phyloP scores from a whole-genome alignment of 2,888 invertebrate genomes.

The Prosapia bicincta region DNA sequence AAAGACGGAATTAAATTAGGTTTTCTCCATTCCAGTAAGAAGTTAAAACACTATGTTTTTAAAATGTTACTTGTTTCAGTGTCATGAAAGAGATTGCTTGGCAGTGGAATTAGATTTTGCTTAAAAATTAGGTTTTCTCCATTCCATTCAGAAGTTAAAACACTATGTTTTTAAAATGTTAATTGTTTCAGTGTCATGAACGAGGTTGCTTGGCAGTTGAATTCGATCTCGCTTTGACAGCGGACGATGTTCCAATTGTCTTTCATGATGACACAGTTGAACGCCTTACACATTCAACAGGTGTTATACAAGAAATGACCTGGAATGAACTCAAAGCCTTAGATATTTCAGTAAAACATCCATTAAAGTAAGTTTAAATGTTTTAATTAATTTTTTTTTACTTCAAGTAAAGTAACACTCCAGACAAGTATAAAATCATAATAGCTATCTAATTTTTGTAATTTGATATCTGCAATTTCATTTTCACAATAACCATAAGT shows the following conservation, averaged over 20 bases:
- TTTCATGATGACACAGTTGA: slow-evolving; percentile 73
- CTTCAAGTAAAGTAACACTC: too few species aligned
- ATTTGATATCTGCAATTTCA: too few species aligned
- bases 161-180: too few species aligned
- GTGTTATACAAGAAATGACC: slow-evolving; percentile 54
- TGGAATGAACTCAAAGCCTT: slow-evolving; percentile 59
- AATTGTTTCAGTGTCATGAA: slow-evolving; percentile 59
- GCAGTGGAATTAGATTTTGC: slow-evolving; percentile 75
- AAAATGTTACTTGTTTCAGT: slow-evolving; percentile 50
- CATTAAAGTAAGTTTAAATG: slow-evolving; percentile 54
- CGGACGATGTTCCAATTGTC: slow-evolving; percentile 69
- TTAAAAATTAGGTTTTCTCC: too few species aligned
- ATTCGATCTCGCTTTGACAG: slow-evolving; percentile 69
- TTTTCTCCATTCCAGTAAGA: too few species aligned
- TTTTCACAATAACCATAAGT: too few species aligned
- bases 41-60: too few species aligned
- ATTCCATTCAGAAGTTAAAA: too few species aligned
- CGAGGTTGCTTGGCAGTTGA: slow-evolving; percentile 72
- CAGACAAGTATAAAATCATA: too few species aligned
- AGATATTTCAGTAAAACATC: slow-evolving; percentile 65
- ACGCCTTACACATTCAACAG: slow-evolving; percentile 56
- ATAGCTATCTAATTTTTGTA: too few species aligned
- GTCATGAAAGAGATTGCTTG: slow-evolving; percentile 65
- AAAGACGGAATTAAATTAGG: too few species aligned
- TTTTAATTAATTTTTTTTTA: too few species aligned